A percentile compares a stretch with the other conserved stretches of the same genome.
Evolutionary conservation across 2,113 vertebrate genomes (phyloP).

Genomic region (Eptesicus fuscus): DNA sequence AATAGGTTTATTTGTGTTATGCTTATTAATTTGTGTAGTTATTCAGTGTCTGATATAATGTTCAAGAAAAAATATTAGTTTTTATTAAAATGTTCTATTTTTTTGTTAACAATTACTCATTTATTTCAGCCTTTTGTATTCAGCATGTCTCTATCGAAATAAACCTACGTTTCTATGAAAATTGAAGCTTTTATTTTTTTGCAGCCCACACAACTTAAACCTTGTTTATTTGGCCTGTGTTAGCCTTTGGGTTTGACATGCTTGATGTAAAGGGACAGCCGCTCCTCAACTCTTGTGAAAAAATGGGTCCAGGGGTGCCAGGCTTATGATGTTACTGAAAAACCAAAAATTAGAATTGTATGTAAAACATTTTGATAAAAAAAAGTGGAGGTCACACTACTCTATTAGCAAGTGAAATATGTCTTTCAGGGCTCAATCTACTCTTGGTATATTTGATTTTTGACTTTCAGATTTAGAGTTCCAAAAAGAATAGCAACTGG

Average conservation of each 20-base stretch:
- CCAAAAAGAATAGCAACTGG: neutral
- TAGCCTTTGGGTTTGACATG: neutral
- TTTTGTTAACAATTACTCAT: too few relatives aligned
- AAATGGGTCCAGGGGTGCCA: neutral
- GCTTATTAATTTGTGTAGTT: too few relatives aligned
- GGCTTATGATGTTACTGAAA: neutral
- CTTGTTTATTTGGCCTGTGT: too few relatives aligned
- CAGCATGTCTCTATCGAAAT: too few relatives aligned
- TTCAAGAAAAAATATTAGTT: too few relatives aligned
- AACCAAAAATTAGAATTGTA: neutral
- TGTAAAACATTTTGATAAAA: slow-evolving; percentile 12
- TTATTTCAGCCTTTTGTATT: too few relatives aligned
- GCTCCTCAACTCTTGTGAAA: neutral
- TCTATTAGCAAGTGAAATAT: neutral
- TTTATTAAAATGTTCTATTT: too few relatives aligned
- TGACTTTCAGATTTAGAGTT: neutral
- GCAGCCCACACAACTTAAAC: too few relatives aligned
- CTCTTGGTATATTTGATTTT: neutral
- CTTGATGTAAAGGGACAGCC: neutral
- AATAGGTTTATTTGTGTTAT: too few relatives aligned
- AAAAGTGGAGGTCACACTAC: neutral
- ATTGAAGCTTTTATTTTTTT: too few relatives aligned
- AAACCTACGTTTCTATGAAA: too few relatives aligned
- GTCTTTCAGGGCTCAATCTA: neutral
- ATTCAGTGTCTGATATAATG: too few relatives aligned